A percentile compares a stretch with the other conserved stretches of the same genome.
Evolutionary conservation across 2,888 invertebrate genomes (phyloP).

Genomic region (Synanthedon andrenaeformis): DNA sequence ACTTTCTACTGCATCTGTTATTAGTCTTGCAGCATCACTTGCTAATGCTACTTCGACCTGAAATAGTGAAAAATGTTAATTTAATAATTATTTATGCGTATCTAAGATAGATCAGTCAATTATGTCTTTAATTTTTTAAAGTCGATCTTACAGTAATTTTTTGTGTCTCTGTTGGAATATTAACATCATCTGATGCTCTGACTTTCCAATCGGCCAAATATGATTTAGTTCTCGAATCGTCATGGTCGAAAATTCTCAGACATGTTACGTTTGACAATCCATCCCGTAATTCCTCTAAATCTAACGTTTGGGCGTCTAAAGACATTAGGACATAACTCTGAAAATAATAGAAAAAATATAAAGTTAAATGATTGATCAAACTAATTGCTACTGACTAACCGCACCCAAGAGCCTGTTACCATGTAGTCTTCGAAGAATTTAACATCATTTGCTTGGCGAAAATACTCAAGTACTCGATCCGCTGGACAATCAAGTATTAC

Average conservation of each 20-base stretch:
- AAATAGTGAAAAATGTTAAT: slow-evolving; percentile 1
- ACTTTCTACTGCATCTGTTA: slow-evolving; percentile 51
- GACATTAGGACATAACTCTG: slow-evolving; percentile 62
- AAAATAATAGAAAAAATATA: slow-evolving; percentile 5
- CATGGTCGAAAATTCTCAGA: slow-evolving; percentile 74
- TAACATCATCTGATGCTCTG: slow-evolving; percentile 28
- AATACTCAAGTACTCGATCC: slow-evolving; percentile 73
- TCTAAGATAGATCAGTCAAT: neutral
- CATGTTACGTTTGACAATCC: slow-evolving; percentile 78
- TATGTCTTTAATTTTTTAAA: too few relatives aligned
- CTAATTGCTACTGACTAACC: neutral
- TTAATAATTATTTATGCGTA: neutral
- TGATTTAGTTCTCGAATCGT: slow-evolving; percentile 56
- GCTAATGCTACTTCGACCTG: slow-evolving; percentile 52
- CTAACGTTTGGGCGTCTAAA: slow-evolving; percentile 75
- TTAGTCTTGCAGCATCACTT: slow-evolving; percentile 48
- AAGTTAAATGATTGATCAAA: neutral
- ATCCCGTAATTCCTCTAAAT: slow-evolving; percentile 72
- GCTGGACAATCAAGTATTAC: slow-evolving; percentile 82
- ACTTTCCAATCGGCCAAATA: slow-evolving; percentile 64
- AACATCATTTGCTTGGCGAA: slow-evolving; percentile 84
- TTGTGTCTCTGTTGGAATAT: slow-evolving; percentile 36
- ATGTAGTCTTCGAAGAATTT: slow-evolving; percentile 88
- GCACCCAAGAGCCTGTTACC: slow-evolving; percentile 31
- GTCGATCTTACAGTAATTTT: slow-evolving; percentile 41